Evolutionary conservation across 2,113 vertebrate genomes (phyloP), one percentile per base, ranked within the genome.

Genomic region (Cricetomys ansorgei): DNA sequence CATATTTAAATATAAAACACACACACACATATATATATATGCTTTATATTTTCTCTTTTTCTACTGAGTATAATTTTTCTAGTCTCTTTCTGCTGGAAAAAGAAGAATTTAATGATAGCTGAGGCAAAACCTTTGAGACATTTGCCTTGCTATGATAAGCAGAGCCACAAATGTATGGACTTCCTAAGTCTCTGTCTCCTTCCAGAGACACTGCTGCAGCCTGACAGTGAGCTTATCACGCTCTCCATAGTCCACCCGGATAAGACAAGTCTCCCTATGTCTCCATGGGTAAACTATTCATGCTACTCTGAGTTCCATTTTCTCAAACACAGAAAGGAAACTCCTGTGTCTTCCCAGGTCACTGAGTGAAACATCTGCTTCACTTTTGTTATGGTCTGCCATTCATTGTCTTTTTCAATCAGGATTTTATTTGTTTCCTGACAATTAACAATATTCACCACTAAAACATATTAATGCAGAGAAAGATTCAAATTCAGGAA

Each of bases 1-100:
- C n/a, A n/a, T n/a, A n/a, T 64, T 81, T 7, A 90, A 92, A 65
- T n/a, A 72, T 40, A 79, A 94, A 94, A n/a, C 5, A 59, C 37
- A 91, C n/a, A n/a, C n/a, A n/a, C n/a, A n/a, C n/a, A n/a, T 48
- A 37, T n/a, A 57, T 25, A 73, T 59, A 85, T 72, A 77, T n/a
- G n/a, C n/a, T n/a, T n/a, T 92, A 34, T 45, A 86, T 84, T 76
- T 55, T 79, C 37, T 0, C 34, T 31, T 76, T 86, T 89, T 19
- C 65, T 77, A 59, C 0, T 48, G 80, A 89, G 23, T 73, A 31
- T 70, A 92, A 65, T 23, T 55, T 64, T 85, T 40, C 34, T 3
- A 83, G 8, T 31, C 55, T 86, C 73, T 79, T 92, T 43, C 23
- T 17, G 92, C 65, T 76, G 62, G 34, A 92, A 37, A 70, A 94